Evolutionary conservation across 2,888 invertebrate genomes (phyloP).

Genomic region (Cryptocephalus primarius): DNA sequence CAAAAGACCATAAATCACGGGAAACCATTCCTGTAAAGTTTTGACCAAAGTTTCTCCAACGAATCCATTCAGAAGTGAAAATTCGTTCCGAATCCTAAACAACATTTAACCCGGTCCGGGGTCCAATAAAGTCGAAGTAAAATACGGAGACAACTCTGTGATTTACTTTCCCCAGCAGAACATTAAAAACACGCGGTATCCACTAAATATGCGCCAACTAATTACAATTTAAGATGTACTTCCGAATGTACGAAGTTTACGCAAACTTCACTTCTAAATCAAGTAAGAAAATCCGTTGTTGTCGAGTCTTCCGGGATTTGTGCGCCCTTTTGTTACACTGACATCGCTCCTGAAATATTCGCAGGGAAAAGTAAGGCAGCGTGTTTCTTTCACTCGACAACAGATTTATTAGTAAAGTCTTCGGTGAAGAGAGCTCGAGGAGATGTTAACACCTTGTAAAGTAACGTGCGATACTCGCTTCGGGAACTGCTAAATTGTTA

Average conservation of each 20-base stretch:
- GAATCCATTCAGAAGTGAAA: no score
- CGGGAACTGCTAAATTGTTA: no score
- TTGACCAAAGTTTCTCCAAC: no score
- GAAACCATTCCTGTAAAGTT: no score
- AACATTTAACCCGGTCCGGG: constrained; percentile 3
- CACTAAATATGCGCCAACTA: constrained; percentile 34
- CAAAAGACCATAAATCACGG: no score
- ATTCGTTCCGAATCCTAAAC: no score
- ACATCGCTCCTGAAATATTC: constrained; percentile 20
- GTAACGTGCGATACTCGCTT: no score
- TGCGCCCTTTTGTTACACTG: constrained; percentile 19
- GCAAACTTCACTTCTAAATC: constrained; percentile 26
- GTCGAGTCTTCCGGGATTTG: constrained; percentile 18
- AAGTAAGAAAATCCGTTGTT: constrained; percentile 20
- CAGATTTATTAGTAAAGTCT: no score
- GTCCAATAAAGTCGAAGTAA: constrained; percentile 29
- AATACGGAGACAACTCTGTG: constrained; percentile 30
- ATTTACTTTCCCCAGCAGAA: constrained; percentile 30
- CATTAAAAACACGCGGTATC: constrained; percentile 34
- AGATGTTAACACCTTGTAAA: no score
- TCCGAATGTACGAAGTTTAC: constrained; percentile 26
- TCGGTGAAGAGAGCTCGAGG: no score
- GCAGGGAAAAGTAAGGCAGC: constrained; percentile 5
- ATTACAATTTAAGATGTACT: constrained; percentile 27
- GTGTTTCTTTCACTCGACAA: neutral